A percentile compares a stretch with the other conserved stretches of the same genome.
phyloP scores from a whole-genome alignment of 2,888 invertebrate species.

The Selenia dentaria region DNA sequence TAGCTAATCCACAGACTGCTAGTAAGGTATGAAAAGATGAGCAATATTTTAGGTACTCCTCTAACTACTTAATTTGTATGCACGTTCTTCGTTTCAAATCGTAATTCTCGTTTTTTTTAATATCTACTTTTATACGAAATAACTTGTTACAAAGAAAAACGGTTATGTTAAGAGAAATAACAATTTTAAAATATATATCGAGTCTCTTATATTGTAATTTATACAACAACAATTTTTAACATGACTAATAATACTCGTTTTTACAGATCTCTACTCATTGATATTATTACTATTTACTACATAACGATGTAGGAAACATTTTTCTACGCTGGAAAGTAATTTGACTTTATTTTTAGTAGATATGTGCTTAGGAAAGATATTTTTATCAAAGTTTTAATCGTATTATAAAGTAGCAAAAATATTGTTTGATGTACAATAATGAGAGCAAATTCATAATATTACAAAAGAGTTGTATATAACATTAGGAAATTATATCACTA shows the following conservation, averaged over 20 bases:
- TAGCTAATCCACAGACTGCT: conserved; percentile 21
- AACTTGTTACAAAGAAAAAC: not conserved
- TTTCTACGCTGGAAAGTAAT: conserved; percentile 53
- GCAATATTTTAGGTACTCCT: conserved; percentile 26
- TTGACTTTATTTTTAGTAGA: conserved; percentile 67
- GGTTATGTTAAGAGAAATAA: not conserved
- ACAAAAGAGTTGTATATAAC: conserved; percentile 28
- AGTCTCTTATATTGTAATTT: conserved; percentile 28
- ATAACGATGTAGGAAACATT: conserved; percentile 40
- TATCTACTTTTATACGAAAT: conserved; percentile 3
- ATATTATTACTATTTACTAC: conserved; percentile 42
- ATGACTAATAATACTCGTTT: conserved; percentile 65
- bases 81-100: conserved; percentile 7
- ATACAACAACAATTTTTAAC: conserved; percentile 48
- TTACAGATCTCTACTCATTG: conserved; percentile 52
- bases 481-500: conserved; percentile 15
- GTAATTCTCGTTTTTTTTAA: not conserved
- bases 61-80: conserved; percentile 13
- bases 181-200: not conserved
- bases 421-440: conserved; percentile 13
- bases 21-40: conserved; percentile 25
- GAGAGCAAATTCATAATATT: conserved; percentile 27
- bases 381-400: conserved; percentile 40
- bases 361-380: conserved; percentile 73
- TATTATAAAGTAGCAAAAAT: conserved; percentile 26